A percentile compares a stretch with the other conserved stretches of the same genome.
Evolutionary conservation across 2,888 invertebrate genomes (phyloP).

Genomic region (Coelinius sp.): DNA sequence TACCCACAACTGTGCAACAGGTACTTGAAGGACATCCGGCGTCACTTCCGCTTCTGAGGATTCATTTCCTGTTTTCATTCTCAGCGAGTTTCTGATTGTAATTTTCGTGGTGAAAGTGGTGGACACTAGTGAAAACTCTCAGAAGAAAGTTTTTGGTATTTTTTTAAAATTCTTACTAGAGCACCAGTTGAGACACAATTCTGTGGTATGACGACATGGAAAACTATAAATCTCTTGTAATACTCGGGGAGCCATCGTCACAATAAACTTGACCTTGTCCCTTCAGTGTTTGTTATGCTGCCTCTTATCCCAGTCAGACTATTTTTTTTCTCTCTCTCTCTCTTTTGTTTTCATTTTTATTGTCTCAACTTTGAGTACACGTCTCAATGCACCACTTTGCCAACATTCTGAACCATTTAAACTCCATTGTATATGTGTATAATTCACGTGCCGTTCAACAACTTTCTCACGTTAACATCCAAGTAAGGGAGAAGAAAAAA

Average conservation of each 20-base stretch:
- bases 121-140: background rate
- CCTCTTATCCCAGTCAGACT: background rate
- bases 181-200: slow-evolving; percentile 56
- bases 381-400: slow-evolving; percentile 45
- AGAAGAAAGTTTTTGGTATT: slow-evolving; percentile 32
- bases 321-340: background rate
- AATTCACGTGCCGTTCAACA: slow-evolving; percentile 12
- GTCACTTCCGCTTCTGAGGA: slow-evolving; percentile 25
- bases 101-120: slow-evolving; percentile 17
- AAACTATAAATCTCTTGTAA: slow-evolving; percentile 37
- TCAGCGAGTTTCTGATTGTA: slow-evolving; percentile 13
- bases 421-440: slow-evolving; percentile 3
- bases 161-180: too few species aligned
- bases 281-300: background rate
- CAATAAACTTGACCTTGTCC: slow-evolving; percentile 42
- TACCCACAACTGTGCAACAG: slow-evolving; percentile 23
- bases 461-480: slow-evolving; percentile 26
- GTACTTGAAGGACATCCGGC: slow-evolving; percentile 35
- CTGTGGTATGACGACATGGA: slow-evolving; percentile 36
- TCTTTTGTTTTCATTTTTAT: slow-evolving; percentile 3
- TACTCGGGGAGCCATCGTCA: slow-evolving; percentile 18
- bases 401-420: slow-evolving; percentile 52
- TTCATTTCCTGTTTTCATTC: slow-evolving; percentile 27
- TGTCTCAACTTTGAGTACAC: slow-evolving; percentile 41
- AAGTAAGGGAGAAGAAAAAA: background rate